These are phyloP conservation scores for Leucoraja erinaceus DNA, from an alignment of 2,113 vertebrate species.

Conservation along the genomic window DNA sequence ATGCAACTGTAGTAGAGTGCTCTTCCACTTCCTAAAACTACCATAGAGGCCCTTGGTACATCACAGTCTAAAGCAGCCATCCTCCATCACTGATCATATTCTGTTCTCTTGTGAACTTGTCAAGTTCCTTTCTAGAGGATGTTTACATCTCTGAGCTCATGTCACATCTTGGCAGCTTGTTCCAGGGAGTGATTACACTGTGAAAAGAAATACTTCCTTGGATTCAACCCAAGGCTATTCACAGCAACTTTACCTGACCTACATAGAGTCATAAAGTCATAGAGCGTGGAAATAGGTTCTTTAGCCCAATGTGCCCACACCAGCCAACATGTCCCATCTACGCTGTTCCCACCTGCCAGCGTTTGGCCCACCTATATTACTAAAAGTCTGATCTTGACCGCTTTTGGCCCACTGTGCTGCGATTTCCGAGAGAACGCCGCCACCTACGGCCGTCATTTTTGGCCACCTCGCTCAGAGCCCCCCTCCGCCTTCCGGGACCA, in stretches of 20 bases:
- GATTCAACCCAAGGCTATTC: background rate
- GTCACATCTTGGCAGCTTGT: background rate
- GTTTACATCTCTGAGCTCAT: background rate
- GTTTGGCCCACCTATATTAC: too few relatives aligned
- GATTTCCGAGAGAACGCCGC: too few relatives aligned
- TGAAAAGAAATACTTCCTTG: background rate
- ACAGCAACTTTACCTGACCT: background rate
- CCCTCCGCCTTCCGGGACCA: too few relatives aligned
- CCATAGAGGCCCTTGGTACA: background rate
- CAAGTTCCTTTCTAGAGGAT: background rate
- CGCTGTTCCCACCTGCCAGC: too few relatives aligned
- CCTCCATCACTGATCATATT: background rate
- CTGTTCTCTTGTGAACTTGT: background rate
- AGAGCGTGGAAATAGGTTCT: too few relatives aligned
- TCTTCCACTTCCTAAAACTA: background rate
- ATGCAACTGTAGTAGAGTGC: background rate
- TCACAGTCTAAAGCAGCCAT: background rate
- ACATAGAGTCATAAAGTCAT: too few relatives aligned
- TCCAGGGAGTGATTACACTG: background rate
- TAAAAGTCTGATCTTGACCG: too few relatives aligned
- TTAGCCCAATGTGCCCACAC: too few relatives aligned
- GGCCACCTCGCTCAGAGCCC: too few relatives aligned
- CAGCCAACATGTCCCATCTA: too few relatives aligned
- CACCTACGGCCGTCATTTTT: too few relatives aligned
- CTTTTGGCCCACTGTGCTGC: too few relatives aligned